These are phyloP conservation scores for mouse (Mus musculus) DNA, from an alignment of 2,113 vertebrate species.

Conservation along the genomic window DNA sequence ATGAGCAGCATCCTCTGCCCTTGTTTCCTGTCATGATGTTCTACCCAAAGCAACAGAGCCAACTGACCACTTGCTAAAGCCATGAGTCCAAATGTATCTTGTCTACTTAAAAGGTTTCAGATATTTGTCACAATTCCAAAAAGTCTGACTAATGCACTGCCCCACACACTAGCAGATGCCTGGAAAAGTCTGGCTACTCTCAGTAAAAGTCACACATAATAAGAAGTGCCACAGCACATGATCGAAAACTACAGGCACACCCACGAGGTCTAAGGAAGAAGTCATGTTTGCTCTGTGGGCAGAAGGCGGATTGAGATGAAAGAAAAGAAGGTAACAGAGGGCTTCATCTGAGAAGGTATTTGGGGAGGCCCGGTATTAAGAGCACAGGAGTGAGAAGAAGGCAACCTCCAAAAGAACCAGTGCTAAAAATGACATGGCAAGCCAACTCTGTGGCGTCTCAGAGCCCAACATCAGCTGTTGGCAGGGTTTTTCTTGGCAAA, in stretches of 20 bases:
- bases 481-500: not conserved
- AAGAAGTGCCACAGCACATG: not conserved
- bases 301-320: not conserved
- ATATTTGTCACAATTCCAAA: not conserved
- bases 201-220: not conserved
- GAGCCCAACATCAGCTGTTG: not conserved
- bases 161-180: not conserved
- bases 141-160: not conserved
- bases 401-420: not conserved
- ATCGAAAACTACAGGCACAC: not conserved
- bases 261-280: not conserved
- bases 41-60: not conserved
- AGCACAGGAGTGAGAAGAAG: not conserved
- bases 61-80: not conserved
- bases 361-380: not conserved
- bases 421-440: rapidly evolving
- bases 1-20: not conserved
- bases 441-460: not conserved
- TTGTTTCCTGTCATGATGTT: not conserved
- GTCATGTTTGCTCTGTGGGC: not conserved
- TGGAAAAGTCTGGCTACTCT: not conserved
- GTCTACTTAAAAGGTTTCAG: not conserved
- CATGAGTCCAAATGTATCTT: not conserved
- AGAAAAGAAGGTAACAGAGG: not conserved
- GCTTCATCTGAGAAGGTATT: not conserved